These are phyloP conservation scores for Pissodes strobi DNA, from an alignment of 1,140 invertebrate genomes.

Conservation along the genomic window DNA sequence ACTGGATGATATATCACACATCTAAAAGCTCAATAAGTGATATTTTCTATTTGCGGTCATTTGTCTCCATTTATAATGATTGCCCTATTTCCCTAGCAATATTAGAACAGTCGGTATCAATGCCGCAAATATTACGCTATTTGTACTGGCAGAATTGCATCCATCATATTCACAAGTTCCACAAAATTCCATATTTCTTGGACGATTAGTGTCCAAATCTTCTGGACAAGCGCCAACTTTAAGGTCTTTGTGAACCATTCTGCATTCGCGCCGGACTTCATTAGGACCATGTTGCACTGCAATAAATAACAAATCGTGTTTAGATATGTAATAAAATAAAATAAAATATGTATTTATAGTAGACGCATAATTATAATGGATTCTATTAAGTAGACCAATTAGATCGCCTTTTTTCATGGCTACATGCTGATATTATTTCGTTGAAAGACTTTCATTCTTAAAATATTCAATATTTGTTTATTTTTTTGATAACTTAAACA, in stretches of 20 bases:
- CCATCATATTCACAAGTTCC: conserved; percentile 45
- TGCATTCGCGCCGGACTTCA: conserved; percentile 55
- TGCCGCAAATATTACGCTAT: conserved; percentile 4
- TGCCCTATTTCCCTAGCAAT: conserved; percentile 1
- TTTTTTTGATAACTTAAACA: too few species aligned
- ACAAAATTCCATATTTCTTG: conserved; percentile 58
- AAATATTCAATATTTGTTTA: too few species aligned
- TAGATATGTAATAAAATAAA: background rate
- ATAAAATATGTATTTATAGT: too few species aligned
- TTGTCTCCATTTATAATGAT: background rate
- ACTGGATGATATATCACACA: too few species aligned
- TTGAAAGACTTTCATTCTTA: too few species aligned
- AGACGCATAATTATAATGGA: too few species aligned
- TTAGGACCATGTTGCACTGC: conserved; percentile 35
- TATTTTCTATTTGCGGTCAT: background rate
- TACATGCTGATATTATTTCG: too few species aligned
- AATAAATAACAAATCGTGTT: background rate
- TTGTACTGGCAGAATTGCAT: conserved; percentile 38
- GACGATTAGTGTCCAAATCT: conserved; percentile 51
- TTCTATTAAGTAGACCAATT: too few species aligned
- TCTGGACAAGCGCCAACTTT: conserved; percentile 58
- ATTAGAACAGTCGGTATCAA: conserved; percentile 14
- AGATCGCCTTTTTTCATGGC: too few species aligned
- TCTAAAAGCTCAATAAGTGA: too few species aligned
- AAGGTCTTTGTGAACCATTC: conserved; percentile 61